Evolutionary conservation across 1,140 invertebrate genomes (phyloP), one percentile per base, ranked within the genome.

Genomic region (Agraylea sexmaculata): DNA sequence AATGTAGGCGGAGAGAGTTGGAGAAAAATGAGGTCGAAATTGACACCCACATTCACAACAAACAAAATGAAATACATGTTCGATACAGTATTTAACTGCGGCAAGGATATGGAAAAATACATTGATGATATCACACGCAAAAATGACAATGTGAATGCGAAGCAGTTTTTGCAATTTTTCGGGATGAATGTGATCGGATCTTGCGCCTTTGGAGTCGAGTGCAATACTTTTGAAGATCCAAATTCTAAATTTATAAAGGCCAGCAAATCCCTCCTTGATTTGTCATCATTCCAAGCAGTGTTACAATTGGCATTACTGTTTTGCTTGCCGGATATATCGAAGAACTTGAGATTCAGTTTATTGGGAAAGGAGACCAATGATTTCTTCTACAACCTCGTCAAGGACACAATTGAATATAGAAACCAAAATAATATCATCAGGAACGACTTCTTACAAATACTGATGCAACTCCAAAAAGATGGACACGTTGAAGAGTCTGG

Each of bases 161-260:
- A 69, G 4, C 68, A 78, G 12, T 45, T 75, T 2, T 66, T 72
- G 35, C 66, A 66, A 1, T 63, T 68, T 25, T 78, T 69, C 43
- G 69, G 74, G 0, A 75, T 74, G 29, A 76, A 79, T 53, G 65
- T 75, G 0, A 75, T 78, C 17, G 73, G 69, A 0, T 69, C 57
- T 15, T 68, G 73, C 18, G 74, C 71, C 4, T 77, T 77, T 51
- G 77, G 75, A 0, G 58, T 78, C 4, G 61, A 75, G 12, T 69
- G 71, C 40, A 68, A 73, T 28, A 62, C 70, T 5, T 61, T 74
- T 11, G 53, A 60, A 38, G 60, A 75, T 51, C 56, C 64, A 0
- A 51, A 73, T 22, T 63, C 68, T 0, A 64, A 71, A 51, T 77
- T 78, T 53, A 53, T 47, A 22, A 53, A 15, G 46, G 49, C 13